These are phyloP conservation scores for Neodiprion virginianus DNA, from an alignment of 1,140 invertebrate genomes.

Conservation along the genomic window DNA sequence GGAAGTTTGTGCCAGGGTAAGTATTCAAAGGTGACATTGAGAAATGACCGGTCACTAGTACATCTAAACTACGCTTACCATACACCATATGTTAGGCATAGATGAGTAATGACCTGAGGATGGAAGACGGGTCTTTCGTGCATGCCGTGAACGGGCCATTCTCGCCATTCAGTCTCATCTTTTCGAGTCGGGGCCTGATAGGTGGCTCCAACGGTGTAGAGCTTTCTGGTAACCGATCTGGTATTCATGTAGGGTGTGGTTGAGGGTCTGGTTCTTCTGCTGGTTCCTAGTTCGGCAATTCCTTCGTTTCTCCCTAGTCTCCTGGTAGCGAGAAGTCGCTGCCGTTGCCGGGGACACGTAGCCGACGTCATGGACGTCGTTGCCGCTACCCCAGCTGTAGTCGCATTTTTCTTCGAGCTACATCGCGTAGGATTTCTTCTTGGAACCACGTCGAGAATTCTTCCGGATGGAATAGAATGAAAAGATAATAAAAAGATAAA, in stretches of 20 bases:
- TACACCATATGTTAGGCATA: constrained; percentile 20
- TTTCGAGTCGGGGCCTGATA: constrained; percentile 44
- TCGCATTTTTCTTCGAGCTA: not conserved
- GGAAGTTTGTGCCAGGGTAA: not conserved
- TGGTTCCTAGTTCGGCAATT: not conserved
- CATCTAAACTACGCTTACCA: constrained; percentile 29
- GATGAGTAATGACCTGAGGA: constrained; percentile 37
- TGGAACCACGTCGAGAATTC: constrained; percentile 28
- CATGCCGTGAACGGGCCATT: constrained; percentile 55
- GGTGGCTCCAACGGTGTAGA: constrained; percentile 50
- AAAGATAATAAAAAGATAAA: not conserved
- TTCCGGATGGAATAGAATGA: not conserved
- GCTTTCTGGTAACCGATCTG: constrained; percentile 49
- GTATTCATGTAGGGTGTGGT: constrained; percentile 50
- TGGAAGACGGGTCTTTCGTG: constrained; percentile 55
- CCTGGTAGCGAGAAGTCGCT: constrained; percentile 38
- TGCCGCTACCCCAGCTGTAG: constrained; percentile 26
- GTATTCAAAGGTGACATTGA: not conserved
- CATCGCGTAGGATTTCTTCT: constrained; percentile 36
- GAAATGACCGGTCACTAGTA: constrained; percentile 19
- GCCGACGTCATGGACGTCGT: constrained; percentile 26
- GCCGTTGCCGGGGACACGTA: constrained; percentile 32
- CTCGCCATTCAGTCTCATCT: constrained; percentile 42
- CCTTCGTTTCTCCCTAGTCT: constrained; percentile 26
- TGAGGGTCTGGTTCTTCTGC: constrained; percentile 33